Conservation (phyloP, 1,140 invertebrate genomes). For the Melitaea cinxia region DNA sequence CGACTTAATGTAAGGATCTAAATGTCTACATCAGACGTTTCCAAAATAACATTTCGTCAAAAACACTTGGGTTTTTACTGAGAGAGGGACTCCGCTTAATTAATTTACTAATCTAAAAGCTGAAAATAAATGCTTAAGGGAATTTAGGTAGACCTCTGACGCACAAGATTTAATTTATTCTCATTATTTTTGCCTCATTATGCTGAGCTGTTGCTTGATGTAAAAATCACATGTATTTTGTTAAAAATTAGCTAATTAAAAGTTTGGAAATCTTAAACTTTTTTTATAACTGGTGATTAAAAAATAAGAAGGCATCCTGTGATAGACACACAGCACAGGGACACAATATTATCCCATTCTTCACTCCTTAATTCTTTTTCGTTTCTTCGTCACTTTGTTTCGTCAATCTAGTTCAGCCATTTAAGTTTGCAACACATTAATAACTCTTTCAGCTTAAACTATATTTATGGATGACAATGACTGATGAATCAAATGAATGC, state of each 20-base stretch:
- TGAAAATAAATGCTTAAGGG: conserved; percentile 23
- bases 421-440: too few species aligned
- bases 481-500: too few species aligned
- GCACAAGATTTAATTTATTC: conserved; percentile 15
- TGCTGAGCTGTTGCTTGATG: conserved; percentile 1
- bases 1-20: neutral
- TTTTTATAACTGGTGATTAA: too few species aligned
- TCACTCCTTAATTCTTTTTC: too few species aligned
- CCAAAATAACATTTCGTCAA: conserved; percentile 28
- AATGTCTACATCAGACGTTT: neutral
- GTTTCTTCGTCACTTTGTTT: too few species aligned
- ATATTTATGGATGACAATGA: too few species aligned
- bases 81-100: conserved; percentile 31
- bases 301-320: too few species aligned
- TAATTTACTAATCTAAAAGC: conserved; percentile 39
- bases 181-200: conserved; percentile 17
- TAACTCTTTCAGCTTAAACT: too few species aligned
- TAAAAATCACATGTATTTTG: neutral
- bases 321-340: too few species aligned
- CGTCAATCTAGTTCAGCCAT: too few species aligned
- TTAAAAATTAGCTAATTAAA: neutral
- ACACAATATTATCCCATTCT: too few species aligned
- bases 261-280: too few species aligned
- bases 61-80: conserved; percentile 26
- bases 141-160: neutral